A percentile compares a stretch with the other conserved stretches of the same genome.
Evolutionary conservation across 2,797 vertebrate genomes (phyloP).

Genomic region (Microhierax caerulescens): DNA sequence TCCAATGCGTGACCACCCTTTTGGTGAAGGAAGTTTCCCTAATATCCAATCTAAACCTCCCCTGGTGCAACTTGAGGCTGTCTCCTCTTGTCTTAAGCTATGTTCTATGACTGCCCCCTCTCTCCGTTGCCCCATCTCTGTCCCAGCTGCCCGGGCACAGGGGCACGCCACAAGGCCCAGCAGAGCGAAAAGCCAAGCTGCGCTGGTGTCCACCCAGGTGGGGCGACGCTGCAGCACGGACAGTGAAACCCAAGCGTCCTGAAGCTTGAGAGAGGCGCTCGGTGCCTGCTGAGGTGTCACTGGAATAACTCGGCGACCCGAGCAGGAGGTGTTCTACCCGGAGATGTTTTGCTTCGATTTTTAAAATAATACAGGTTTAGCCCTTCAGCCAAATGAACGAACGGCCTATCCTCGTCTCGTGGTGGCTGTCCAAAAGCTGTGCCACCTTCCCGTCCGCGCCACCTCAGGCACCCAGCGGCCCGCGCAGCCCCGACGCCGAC

Average conservation of each 20-base stretch:
- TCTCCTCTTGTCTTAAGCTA: too few species aligned
- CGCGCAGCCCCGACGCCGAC: neutral
- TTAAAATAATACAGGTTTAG: neutral
- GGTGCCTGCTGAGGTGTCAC: neutral
- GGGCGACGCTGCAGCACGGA: neutral
- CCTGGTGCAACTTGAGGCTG: too few species aligned
- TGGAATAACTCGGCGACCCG: neutral
- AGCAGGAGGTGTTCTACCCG: neutral
- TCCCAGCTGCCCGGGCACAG: neutral
- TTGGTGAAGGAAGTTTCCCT: too few species aligned
- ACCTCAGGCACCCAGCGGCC: neutral
- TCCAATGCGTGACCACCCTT: too few species aligned
- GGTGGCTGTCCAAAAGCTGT: neutral
- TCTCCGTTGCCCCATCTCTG: neutral
- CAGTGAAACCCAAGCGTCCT: too few species aligned
- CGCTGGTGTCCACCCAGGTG: accelerated
- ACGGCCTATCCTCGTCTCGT: accelerated
- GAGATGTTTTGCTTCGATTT: neutral
- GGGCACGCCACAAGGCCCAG: neutral
- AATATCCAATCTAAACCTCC: too few species aligned
- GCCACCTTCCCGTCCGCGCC: neutral
- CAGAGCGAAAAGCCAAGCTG: accelerated
- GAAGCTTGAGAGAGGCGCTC: neutral
- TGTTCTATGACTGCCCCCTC: neutral
- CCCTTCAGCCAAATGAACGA: neutral